Evolutionary conservation across 2,113 vertebrate genomes (phyloP).

Genomic region (Coreoperca whiteheadi): DNA sequence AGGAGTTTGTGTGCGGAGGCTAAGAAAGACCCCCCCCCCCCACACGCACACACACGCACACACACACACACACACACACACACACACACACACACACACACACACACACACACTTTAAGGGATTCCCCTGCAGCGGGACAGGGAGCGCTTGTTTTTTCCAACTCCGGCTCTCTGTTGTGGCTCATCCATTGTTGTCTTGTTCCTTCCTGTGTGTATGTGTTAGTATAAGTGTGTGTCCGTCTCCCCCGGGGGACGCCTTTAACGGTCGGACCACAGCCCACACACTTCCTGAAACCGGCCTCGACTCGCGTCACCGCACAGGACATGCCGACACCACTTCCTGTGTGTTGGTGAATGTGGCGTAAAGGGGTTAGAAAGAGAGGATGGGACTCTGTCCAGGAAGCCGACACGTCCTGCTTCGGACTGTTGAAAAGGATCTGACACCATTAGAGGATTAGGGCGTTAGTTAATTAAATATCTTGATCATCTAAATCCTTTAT

Average conservation of each 20-base stretch:
- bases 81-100: too few species aligned
- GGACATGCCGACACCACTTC: slow-evolving; percentile 61
- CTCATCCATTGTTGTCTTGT: slow-evolving; percentile 71
- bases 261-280: slow-evolving; percentile 40
- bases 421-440: too few species aligned
- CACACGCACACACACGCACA: neutral
- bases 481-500: too few species aligned
- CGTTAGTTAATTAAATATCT: neutral
- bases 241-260: slow-evolving; percentile 24
- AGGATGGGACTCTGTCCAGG: slow-evolving; percentile 38
- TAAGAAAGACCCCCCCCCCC: neutral
- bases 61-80: slow-evolving; percentile 10
- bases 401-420: slow-evolving; percentile 26
- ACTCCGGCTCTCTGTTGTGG: slow-evolving; percentile 15
- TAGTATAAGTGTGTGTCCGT: neutral
- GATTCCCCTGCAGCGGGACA: slow-evolving; percentile 41
- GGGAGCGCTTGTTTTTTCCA: slow-evolving; percentile 62
- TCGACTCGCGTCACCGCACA: neutral
- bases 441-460: neutral
- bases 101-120: slow-evolving; percentile 33
- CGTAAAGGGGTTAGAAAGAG: neutral
- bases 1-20: too few species aligned
- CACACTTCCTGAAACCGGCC: slow-evolving; percentile 53
- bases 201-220: slow-evolving; percentile 63
- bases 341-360: slow-evolving; percentile 5